These are phyloP conservation scores for Catalaphyllia jardinei DNA, from an alignment of 64 coral and sea anemone genomes.

Conservation along the genomic window DNA sequence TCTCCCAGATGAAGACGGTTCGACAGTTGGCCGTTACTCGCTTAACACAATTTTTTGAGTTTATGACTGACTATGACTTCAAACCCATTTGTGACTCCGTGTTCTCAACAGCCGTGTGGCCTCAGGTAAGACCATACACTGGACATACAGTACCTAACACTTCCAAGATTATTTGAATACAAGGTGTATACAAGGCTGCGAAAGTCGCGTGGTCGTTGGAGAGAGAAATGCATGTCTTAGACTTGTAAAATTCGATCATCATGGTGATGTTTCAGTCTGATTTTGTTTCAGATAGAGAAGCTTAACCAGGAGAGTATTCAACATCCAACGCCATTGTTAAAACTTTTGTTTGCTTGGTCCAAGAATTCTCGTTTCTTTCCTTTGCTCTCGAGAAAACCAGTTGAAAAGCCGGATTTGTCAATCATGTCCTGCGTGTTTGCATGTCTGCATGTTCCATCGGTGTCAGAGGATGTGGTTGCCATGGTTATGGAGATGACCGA, in stretches of 20 bases:
- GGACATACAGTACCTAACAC: neutral
- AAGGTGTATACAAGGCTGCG: too few species aligned
- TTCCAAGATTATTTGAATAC: too few species aligned
- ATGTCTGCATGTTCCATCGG: slow-evolving; percentile 64
- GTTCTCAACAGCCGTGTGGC: slow-evolving; percentile 77
- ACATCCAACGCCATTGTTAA: slow-evolving; percentile 84
- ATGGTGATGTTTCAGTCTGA: too few species aligned
- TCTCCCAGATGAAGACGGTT: slow-evolving; percentile 73
- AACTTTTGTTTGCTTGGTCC: slow-evolving; percentile 70
- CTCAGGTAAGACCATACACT: slow-evolving; percentile 64
- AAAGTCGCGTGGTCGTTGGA: too few species aligned
- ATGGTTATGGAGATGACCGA: slow-evolving; percentile 98
- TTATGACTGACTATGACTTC: slow-evolving; percentile 62
- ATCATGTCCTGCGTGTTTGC: slow-evolving; percentile 73
- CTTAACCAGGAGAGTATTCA: slow-evolving; percentile 78
- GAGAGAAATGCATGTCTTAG: too few species aligned
- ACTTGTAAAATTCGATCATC: too few species aligned
- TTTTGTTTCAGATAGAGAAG: slow-evolving; percentile 63
- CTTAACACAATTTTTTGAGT: slow-evolving; percentile 85
- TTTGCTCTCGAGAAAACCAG: slow-evolving; percentile 58
- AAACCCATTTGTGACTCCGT: slow-evolving; percentile 51
- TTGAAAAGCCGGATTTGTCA: slow-evolving; percentile 52
- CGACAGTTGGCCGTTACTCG: slow-evolving; percentile 86
- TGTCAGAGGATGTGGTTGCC: slow-evolving; percentile 65
- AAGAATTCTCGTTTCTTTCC: slow-evolving; percentile 74